Percentiles rank a stretch among this genome's conserved stretches.
These are phyloP conservation scores for Xiphophorus hellerii DNA, from an alignment of 2,113 vertebrate species.

Conservation along the genomic window DNA sequence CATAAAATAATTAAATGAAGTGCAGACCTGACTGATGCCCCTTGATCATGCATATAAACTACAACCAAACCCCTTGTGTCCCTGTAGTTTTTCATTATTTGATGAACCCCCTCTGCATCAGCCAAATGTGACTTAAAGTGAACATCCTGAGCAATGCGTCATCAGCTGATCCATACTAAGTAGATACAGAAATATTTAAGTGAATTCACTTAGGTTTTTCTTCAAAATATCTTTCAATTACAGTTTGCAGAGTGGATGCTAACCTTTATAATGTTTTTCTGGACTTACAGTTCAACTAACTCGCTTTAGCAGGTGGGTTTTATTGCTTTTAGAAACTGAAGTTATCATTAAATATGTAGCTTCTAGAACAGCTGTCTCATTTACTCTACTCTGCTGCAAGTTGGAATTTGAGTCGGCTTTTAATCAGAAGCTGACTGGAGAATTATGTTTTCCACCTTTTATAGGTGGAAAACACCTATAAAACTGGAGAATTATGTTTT, in stretches of 20 bases:
- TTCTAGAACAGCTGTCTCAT: background rate
- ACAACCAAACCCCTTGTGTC: background rate
- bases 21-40: background rate
- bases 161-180: no score
- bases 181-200: background rate
- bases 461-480: no score
- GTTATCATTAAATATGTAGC: background rate
- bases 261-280: background rate
- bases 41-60: background rate
- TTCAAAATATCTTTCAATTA: background rate
- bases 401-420: background rate
- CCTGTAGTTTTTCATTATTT: no score
- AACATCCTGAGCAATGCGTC: background rate
- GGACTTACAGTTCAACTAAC: background rate
- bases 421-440: background rate
- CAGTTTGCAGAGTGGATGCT: background rate
- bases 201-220: background rate
- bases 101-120: background rate
- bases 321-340: background rate
- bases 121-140: background rate
- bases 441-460: no score
- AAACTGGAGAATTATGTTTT: background rate
- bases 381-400: no score
- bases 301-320: background rate
- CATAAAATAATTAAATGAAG: background rate